Conservation (phyloP, 2,797 vertebrate genomes). For the Rhinichthys osculus region DNA sequence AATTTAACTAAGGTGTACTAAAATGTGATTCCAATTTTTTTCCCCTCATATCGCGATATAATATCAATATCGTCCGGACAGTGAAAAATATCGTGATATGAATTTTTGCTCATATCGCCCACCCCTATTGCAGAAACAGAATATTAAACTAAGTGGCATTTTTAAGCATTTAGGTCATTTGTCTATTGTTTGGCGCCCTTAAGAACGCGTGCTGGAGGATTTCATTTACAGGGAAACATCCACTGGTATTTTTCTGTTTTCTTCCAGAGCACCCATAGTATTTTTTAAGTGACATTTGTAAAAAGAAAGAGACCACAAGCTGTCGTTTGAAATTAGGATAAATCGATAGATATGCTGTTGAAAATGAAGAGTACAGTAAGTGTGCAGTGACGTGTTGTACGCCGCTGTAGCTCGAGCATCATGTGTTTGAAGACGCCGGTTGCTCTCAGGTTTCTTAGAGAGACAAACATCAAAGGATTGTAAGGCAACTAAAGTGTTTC, state of each 20-base stretch:
- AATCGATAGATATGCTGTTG: background rate
- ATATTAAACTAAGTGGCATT: background rate
- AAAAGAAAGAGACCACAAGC: background rate
- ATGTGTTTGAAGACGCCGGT: background rate
- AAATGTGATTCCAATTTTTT: no score
- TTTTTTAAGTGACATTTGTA: background rate
- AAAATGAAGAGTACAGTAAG: background rate
- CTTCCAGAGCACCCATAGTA: background rate
- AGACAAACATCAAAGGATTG: constrained; percentile 4
- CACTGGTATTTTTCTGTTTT: no score
- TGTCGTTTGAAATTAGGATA: background rate
- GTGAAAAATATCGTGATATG: no score
- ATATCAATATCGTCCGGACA: no score
- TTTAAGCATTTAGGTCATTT: background rate
- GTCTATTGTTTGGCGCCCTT: background rate
- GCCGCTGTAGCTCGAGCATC: background rate
- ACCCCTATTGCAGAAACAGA: background rate
- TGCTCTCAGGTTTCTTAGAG: constrained; percentile 4
- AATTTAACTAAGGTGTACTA: no score
- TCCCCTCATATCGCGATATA: no score
- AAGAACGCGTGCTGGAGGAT: no score
- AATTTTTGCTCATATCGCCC: no score
- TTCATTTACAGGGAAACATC: no score
- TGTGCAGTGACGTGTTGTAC: background rate
- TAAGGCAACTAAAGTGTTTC: background rate